Evolutionary conservation across 1,140 invertebrate genomes (phyloP), one percentile per base, ranked within the genome.

Genomic region (Laupala kohalensis): DNA sequence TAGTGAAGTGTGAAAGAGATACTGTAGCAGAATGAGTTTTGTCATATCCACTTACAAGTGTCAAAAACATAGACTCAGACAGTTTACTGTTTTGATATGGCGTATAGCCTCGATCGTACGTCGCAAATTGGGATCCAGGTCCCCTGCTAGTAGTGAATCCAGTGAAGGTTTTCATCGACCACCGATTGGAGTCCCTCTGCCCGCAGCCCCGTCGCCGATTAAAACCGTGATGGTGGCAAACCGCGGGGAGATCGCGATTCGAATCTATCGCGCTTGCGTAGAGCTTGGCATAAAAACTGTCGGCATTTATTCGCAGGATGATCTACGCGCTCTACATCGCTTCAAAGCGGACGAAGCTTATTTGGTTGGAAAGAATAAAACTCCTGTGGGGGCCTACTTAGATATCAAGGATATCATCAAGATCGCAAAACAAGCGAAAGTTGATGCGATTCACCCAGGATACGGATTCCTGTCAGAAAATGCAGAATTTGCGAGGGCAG

Each of bases 401-500:
- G 69, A 74, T 37, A 77, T 78, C 62, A 62, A 72, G 2, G 67
- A 37, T 26, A 75, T 78, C 19, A 75, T 78, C 37, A 79, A 88
- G 63, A 88, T 84, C 77, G 76, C 76, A 12, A 64, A 74, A 27
- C 29, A 67, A 6, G 78, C 75, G 37, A 75, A 75, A 63, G 77
- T 78, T 0, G 74, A 80, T 37, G 83, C 83, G 15, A 82, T 86
- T 68, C 84, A 86, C 78, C 80, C 89, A 24, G 90, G 90, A 13
- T 92, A 91, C 81, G 90, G 90, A 9, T 92, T 92, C 77, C 77
- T 91, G 13, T 90, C 89, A 15, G 90, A 92, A 82, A 91, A 90
- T 79, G 84, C 86, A 29, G 78, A 82, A 25, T 91, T 91, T 82
- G 88, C 94, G n/a, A 88, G 93, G 77, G 79, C 87, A 19, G 96